Evolutionary conservation across 53 echinoderm and acorn worm species (phyloP), one percentile per base, ranked within the genome.

Genomic region (Holothuria leucospilota): DNA sequence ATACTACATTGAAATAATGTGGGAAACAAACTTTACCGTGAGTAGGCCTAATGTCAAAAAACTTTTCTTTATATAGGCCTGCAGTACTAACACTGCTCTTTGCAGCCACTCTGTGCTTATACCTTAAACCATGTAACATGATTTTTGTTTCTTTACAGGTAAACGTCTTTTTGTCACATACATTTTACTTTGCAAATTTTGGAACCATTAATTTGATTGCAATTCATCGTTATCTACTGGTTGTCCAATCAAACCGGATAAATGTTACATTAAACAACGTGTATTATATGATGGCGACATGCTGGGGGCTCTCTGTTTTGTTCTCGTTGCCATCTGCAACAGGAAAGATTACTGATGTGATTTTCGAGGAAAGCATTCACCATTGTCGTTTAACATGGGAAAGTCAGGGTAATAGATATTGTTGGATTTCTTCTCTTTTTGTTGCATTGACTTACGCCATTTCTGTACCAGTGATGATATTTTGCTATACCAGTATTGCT

Each of bases 211-310:
- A 59, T 34, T 59, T 38, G 11, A 80, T 80, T 18, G 80, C 80
- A 28, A 24, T 80, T 26, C 80, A 80, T 80, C 80, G 80, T 61
- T 80, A 80, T 59, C 80, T 80, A 5, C 80, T 80, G 59, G 80
- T 80, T 18, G 80, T 80, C 20, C 80, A 80, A 28, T 80, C 80
- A 7, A 80, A 61, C 53, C 80, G 80, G 1, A 20, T 80, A 20
- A 80, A 80, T 59, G 80, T 80, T 11, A 80, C 80, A 6, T 21
- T 80, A 18, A 30, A 20, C n/a, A 21, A 59, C 20, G 20, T 59
- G 14, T 80, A 80, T 58, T 29, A 56, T 59, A 62, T 80, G 80
- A 80, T 80, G 21, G 60, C 61, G 20, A 4, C 53, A 34, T 80
- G 59, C 20, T 80, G 80, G 80, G 34, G 28, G 4, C 11, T 80